Evolutionary conservation across 2,113 vertebrate genomes (phyloP), one percentile per base, ranked within the genome.

Genomic region (Capricornis sumatraensis): DNA sequence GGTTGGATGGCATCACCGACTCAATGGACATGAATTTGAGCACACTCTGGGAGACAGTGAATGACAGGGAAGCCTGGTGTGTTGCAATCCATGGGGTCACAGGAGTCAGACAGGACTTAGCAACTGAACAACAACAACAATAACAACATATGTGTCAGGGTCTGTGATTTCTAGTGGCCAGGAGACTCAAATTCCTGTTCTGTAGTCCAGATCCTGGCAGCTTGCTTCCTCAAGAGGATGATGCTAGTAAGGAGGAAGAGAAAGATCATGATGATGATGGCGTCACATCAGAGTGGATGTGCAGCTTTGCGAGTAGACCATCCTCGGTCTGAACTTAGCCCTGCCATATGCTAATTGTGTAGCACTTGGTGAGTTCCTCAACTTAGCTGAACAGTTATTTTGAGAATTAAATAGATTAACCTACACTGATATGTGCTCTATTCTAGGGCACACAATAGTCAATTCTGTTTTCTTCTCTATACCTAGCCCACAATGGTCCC

Each of bases 361-460:
- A 76, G 90, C 52, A 45, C 81, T 91, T 82, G 76, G n/a, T 40
- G 94, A 95, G 53, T 86, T 97, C 67, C 84, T 91, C 90, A 85
- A 60, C 76, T 82, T 76, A 90, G 93, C 76, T 21, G 16, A 88
- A 16, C 23, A 78, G 85, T 95, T 96, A 94, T 96, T 96, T 96
- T 95, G 96, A 97, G 90, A 92, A 91, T 91, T 83, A 94, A 96
- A 94, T 93, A 96, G 91, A 91, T 96, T 96, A 98, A 84, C 87
- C 79, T 85, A 96, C 76, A 94, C 92, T 96, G 52, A 82, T 43
- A 89, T 88, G 53, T 50, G 79, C 21, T 87, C 36, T 52, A 53
- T 88, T 89, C 55, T 91, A 78, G 89, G 93, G 57, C 40, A 71
- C 47, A 91, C 84, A 88, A 60, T 50, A 60, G 40, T 76, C 60